Base-by-base conservation (phyloP, 2,113 vertebrate genomes). In the Epinephelus fuscoguttatus region DNA sequence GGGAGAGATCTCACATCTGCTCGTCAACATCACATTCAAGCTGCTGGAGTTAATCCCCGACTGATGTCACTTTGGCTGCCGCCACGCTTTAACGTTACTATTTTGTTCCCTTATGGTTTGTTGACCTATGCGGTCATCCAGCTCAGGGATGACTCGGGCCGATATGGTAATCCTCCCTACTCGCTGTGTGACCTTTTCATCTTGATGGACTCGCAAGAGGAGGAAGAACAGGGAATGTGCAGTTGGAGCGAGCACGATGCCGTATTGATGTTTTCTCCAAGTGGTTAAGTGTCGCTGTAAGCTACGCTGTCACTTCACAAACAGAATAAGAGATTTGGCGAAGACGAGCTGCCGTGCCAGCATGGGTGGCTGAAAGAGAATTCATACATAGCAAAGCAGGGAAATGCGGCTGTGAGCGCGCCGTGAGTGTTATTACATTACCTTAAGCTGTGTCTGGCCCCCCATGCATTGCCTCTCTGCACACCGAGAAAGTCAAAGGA, bases 341-440 rank as follows among this genome's bases (percentile, higher is more conserved):
- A 75, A 84, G 87, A 89, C 53, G 63, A 76, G 82, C 57, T 15
- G 30, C 63, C 9, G 19, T 55, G 70, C 69, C 70, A 15, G 68
- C 69, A 75, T 33, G 49, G 66, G 75, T 37, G 76, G 50, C 84
- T 83, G 66, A 90, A 89, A 89, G 72, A 47, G 86, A 90, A 91
- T 93, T 88, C 79, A 92, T 92, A 70, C 88, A 93, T 90, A 82
- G 59, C 40, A 84, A 86, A 90, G 70, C 72, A 89, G 82, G 78
- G 49, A 52, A 79, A 82, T 82, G 71, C 11, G 27, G 70, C 83
- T 87, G 80, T 37, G 86, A 82, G 70, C 30, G 23, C 10, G 30
- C 74, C 47, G 75, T 4, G 49, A 78, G 62, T 77, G 25, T 88
- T 80, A 86, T 88, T 88, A 60, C 63, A 75, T 86, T 86, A 87